Base-by-base conservation (phyloP, 1,140 invertebrate genomes). In the Acromyrmex charruanus region DNA sequence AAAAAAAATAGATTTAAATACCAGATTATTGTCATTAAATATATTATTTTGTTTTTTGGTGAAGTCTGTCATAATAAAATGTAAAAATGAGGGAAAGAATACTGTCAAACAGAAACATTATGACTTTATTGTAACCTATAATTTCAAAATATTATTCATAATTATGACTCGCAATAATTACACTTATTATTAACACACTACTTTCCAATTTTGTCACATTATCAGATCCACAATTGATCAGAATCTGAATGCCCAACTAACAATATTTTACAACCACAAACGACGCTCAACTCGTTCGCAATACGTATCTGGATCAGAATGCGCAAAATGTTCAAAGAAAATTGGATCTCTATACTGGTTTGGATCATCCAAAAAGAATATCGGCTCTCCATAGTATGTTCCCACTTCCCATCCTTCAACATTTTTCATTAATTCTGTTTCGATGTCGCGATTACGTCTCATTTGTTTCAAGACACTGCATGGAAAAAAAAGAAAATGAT, bases 391-490 rank as follows among this genome's bases (percentile, higher is more conserved):
- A 21, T 82, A 88, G 0, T 58, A 86, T 4, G 77, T 90, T n/a
- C 89, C 89, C 0, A 79, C 66, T 68, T 90, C 77, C 89, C 89
- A 90, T 7, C 16, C 0, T 1, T 82, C 63, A 3, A 81, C 35
- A 39, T 84, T 25, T 2, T 90, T 90, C 89, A 90, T 90, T 12
- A 90, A 51, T 0, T 88, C 77, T 2, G 61, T 25, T 21, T 90
- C 89, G 0, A 58, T 14, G 1, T 63, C 66, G 9, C 61, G n/a
- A 10, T 77, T 14, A 7, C 21, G 35, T 51, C 58, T 86, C 59
- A 80, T 49, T 21, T 82, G 61, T 25, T 68, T 90, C 28, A 90
- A n/a, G 0, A 88, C 1, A 0, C 89, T 90, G 28, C 0, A 2
- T 49, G 12, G 44, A 59, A 59, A 14, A 25, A 28, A 16, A 44